Percentiles rank a stretch among this genome's conserved stretches.
These are phyloP conservation scores for Sebastes cheni DNA, from an alignment of 2,797 vertebrate genomes.

Conservation along the genomic window DNA sequence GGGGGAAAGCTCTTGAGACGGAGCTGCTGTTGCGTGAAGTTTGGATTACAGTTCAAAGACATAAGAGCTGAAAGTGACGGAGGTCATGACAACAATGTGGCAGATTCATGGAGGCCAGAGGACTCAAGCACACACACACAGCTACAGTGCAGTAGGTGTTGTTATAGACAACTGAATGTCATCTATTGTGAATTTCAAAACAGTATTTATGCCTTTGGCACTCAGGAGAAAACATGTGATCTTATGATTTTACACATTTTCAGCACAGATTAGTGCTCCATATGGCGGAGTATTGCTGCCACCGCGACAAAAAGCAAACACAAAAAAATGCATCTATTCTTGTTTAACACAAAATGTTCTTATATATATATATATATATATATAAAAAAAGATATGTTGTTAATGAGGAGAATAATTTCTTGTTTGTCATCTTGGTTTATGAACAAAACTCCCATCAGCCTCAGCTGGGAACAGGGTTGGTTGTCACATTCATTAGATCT, in stretches of 20 bases:
- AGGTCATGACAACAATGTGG: slow-evolving; percentile 58
- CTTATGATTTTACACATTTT: not conserved
- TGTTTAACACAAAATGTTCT: not conserved
- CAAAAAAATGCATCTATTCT: not conserved
- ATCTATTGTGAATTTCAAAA: not conserved
- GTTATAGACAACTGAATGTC: not conserved
- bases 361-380: not conserved
- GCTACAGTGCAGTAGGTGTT: not conserved
- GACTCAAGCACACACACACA: not conserved
- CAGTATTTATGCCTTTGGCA: not conserved
- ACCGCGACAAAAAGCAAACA: not conserved
- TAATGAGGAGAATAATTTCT: not conserved
- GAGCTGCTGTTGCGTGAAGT: slow-evolving; percentile 41
- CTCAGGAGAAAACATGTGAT: slow-evolving; percentile 10
- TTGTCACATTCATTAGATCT: too few relatives aligned
- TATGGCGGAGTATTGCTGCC: not conserved
- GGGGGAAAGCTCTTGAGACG: slow-evolving; percentile 64
- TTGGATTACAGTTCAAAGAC: slow-evolving; percentile 68
- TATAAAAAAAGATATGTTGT: not conserved
- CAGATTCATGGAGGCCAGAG: not conserved
- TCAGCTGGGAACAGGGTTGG: too few relatives aligned
- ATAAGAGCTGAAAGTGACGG: slow-evolving; percentile 54
- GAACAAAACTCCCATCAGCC: not conserved
- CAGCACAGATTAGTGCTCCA: slow-evolving; percentile 1
- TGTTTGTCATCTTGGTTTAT: not conserved